A percentile compares a stretch with the other conserved stretches of the same genome.
phyloP scores from a whole-genome alignment of 2,888 invertebrate genomes.

The Agriopis leucophaearia region DNA sequence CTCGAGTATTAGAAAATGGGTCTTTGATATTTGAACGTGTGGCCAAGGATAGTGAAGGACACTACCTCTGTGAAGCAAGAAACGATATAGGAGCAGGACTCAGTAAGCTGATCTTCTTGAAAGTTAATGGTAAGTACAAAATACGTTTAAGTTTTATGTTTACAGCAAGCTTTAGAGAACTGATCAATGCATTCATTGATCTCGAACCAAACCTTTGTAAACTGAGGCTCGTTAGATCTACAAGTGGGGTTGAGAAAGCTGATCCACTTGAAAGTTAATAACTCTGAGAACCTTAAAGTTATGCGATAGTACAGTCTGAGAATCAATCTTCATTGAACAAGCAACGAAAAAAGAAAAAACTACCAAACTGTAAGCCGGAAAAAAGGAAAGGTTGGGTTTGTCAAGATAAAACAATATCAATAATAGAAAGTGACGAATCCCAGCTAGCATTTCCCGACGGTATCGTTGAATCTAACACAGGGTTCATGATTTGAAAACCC shows the following conservation, averaged over 20 bases:
- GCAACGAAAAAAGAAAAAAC: not conserved
- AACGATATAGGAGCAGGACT: constrained; percentile 96
- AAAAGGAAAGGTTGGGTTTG: constrained; percentile 14
- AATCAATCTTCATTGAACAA: constrained; percentile 8
- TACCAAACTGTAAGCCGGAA: not conserved
- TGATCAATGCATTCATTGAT: constrained; percentile 20
- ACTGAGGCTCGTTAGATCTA: constrained; percentile 15
- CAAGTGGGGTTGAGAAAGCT: constrained; percentile 12
- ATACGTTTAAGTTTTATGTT: constrained; percentile 11
- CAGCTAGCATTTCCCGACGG: constrained; percentile 33
- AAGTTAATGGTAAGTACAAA: constrained; percentile 92
- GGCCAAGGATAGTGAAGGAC: constrained; percentile 95
- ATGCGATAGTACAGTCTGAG: not conserved
- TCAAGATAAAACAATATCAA: constrained; percentile 21
- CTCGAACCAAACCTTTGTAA: constrained; percentile 19
- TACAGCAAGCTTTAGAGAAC: constrained; percentile 8
- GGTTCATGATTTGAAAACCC: constrained; percentile 20
- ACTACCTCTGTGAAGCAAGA: constrained; percentile 97
- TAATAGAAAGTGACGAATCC: constrained; percentile 29
- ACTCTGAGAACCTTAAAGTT: constrained; percentile 1
- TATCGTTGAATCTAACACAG: constrained; percentile 21
- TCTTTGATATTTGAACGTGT: constrained; percentile 93
- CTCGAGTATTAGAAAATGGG: constrained; percentile 92
- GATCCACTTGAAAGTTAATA: constrained; percentile 14
- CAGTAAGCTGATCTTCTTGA: constrained; percentile 96